Evolutionary conservation across 2,113 vertebrate genomes (phyloP), one percentile per base, ranked within the genome.

Genomic region (Bungarus multicinctus): DNA sequence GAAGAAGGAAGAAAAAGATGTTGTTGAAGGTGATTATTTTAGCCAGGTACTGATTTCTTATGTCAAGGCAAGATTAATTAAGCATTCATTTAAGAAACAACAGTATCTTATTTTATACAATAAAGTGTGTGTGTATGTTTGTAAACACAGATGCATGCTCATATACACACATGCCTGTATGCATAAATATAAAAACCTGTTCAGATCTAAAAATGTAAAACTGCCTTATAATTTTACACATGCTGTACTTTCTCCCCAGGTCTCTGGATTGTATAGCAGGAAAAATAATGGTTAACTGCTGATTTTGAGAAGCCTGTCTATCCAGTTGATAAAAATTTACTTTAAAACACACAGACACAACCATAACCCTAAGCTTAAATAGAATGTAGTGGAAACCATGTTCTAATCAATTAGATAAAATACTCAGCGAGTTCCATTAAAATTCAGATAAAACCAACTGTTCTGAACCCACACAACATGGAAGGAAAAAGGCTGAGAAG

Each of bases 21-120:
- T 34, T 6, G n/a, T 7, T 81, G 34, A 39, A 81, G 16, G 14
- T 39, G 69, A 55, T 30, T 10, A 91, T 90, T 57, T 87, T 64
- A n/a, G 23, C 54, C 52, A 91, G 94, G 93, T 94, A 81, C 57
- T 90, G 74, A 57, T 89, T 89, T 90, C 47, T 91, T 0, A 64
- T 18, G 45, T 64, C 90, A 96, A 96, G 93, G 96, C 91, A 55
- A 23, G 57, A 95, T 86, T 90, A 93, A 90, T 60, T 86, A 90
- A 92, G 92, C 23, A 57, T 45, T 93, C 85, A 34, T 87, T 7
- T 92, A 74, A 87, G 87, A 50, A 69, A 91, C 87, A 89, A 27
- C 54, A 45, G 87, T 87, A 50, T 5, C 81, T 43, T 57, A 22
- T 43, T 81, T 43, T 43, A 81, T 43, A 81, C 34, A 43, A 81